A percentile compares a stretch with the other conserved stretches of the same genome.
phyloP scores from a whole-genome alignment of 2,113 vertebrate species.

The Oostethus manadensis region DNA sequence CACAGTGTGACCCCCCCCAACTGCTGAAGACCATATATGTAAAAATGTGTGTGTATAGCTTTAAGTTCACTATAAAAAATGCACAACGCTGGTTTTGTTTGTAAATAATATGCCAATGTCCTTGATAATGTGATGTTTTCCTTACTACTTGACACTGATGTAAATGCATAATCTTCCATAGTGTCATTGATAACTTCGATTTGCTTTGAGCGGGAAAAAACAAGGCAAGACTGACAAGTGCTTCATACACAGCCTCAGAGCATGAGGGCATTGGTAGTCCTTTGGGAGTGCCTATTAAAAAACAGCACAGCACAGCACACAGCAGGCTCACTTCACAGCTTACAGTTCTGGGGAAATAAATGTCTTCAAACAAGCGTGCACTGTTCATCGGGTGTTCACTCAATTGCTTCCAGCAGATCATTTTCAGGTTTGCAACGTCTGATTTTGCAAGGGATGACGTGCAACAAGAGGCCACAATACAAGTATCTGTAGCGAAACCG shows the following conservation, averaged over 20 bases:
- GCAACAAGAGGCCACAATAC: too few relatives aligned
- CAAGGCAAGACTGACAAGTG: constrained; percentile 29
- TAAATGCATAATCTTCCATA: constrained; percentile 9
- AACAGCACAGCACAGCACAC: constrained; percentile 37
- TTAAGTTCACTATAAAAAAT: background rate
- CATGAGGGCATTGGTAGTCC: constrained; percentile 34
- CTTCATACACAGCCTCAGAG: constrained; percentile 32
- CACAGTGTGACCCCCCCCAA: constrained; percentile 27
- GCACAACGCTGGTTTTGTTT: background rate
- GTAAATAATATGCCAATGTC: background rate
- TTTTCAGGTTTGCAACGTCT: constrained; percentile 11
- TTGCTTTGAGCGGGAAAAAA: constrained; percentile 9
- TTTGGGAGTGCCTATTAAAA: constrained; percentile 49
- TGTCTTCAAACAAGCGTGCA: constrained; percentile 18
- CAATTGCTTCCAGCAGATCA: constrained; percentile 16
- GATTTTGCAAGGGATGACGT: constrained; percentile 14
- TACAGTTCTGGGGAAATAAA: constrained; percentile 18
- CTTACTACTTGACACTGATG: background rate
- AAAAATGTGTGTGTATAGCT: constrained; percentile 6
- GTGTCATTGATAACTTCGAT: constrained; percentile 22
- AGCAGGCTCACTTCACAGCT: constrained; percentile 38
- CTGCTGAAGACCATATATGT: constrained; percentile 34
- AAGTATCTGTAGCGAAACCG: too few relatives aligned
- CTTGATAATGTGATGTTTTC: background rate
- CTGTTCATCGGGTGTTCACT: constrained; percentile 25